Percentiles rank a stretch among this genome's conserved stretches.
Evolutionary conservation across 2,113 vertebrate genomes (phyloP).

Genomic region (Rhinichthys klamathensis): DNA sequence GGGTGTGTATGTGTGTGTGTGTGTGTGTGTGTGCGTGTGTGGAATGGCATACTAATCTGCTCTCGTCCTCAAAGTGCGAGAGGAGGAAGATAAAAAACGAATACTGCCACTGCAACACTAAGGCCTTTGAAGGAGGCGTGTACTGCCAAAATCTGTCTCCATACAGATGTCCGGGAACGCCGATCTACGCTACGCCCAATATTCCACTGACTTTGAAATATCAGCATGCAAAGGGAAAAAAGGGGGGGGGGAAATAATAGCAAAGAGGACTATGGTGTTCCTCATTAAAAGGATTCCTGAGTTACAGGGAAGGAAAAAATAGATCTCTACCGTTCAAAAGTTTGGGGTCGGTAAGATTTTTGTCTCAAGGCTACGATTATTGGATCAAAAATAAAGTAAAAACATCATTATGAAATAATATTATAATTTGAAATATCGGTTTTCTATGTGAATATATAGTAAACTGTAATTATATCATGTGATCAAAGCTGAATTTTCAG

Average conservation of each 20-base stretch:
- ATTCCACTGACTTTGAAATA: conserved; percentile 49
- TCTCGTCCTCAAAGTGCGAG: conserved; percentile 39
- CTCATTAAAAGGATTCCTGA: conserved; percentile 1
- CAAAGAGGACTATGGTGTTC: conserved; percentile 26
- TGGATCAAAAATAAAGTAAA: too few relatives aligned
- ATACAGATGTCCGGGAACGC: conserved; percentile 53
- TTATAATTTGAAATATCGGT: too few relatives aligned
- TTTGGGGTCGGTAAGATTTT: too few relatives aligned
- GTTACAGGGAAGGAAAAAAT: not conserved
- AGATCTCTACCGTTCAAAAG: not conserved
- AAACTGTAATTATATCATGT: too few relatives aligned
- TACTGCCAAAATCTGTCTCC: conserved; percentile 50
- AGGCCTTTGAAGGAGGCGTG: conserved; percentile 58
- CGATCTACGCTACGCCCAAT: conserved; percentile 48
- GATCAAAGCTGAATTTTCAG: too few relatives aligned
- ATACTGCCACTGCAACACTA: conserved; percentile 49
- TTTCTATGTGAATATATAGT: too few relatives aligned
- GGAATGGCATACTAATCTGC: conserved; percentile 55
- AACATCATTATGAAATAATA: too few relatives aligned
- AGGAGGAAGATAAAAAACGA: conserved; percentile 39
- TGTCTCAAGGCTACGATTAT: too few relatives aligned
- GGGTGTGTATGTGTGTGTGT: not conserved
- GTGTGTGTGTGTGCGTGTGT: conserved; percentile 11
- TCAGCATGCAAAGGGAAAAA: conserved; percentile 30
- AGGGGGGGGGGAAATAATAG: conserved; percentile 2